Evolutionary conservation across 2,797 vertebrate species (phyloP).

Genomic region (Halcyon badia): DNA sequence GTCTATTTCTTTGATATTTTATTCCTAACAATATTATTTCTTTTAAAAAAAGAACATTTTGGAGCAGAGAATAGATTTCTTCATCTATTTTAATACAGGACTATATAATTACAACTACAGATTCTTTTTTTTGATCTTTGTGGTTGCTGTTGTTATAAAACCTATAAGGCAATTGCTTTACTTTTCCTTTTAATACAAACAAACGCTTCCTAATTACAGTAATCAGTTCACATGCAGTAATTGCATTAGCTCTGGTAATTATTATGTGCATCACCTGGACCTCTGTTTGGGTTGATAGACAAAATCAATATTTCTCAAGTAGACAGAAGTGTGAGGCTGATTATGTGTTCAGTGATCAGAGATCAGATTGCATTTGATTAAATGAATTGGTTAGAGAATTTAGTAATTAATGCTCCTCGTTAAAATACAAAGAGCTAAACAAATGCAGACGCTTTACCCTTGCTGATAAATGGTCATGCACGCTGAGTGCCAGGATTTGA

Average conservation of each 20-base stretch:
- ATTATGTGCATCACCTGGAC: slow-evolving; percentile 75
- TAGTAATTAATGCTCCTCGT: slow-evolving; percentile 59
- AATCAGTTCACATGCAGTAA: slow-evolving; percentile 76
- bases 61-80: neutral
- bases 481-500: neutral
- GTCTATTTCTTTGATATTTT: neutral
- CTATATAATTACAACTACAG: neutral
- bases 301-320: slow-evolving; percentile 78
- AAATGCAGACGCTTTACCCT: slow-evolving; percentile 4
- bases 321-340: slow-evolving; percentile 64
- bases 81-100: neutral
- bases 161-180: slow-evolving; percentile 38
- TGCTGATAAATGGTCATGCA: neutral
- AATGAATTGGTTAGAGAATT: slow-evolving; percentile 67
- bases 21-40: neutral
- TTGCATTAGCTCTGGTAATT: slow-evolving; percentile 77
- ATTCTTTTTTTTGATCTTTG: neutral
- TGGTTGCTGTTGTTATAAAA: neutral
- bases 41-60: neutral
- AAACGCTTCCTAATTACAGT: slow-evolving; percentile 71
- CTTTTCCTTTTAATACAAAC: slow-evolving; percentile 61
- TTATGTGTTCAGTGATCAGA: slow-evolving; percentile 73
- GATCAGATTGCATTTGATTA: slow-evolving; percentile 74
- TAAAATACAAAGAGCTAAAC: slow-evolving; percentile 44
- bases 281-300: slow-evolving; percentile 72